phyloP scores from a whole-genome alignment of 2,797 vertebrate genomes.

The Monodelphis domestica region DNA sequence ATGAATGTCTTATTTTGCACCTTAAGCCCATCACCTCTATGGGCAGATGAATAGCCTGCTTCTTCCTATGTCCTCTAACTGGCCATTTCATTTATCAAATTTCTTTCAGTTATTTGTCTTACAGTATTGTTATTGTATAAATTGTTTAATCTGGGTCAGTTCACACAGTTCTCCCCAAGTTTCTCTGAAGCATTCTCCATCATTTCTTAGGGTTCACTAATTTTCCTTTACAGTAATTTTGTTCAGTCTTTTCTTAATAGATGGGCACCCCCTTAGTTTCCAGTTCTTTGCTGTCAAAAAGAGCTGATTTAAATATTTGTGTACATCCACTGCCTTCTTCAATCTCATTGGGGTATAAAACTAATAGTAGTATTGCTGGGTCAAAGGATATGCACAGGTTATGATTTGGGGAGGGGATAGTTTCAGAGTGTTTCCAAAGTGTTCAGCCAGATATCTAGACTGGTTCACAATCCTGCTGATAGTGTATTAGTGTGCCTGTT shows the following conservation, averaged over 20 bases:
- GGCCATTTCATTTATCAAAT: neutral
- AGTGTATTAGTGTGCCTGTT: neutral
- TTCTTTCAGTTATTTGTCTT: neutral
- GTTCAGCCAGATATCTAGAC: neutral
- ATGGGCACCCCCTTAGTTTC: neutral
- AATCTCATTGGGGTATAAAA: neutral
- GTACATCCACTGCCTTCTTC: neutral
- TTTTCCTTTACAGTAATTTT: neutral
- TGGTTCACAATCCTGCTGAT: neutral
- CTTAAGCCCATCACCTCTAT: neutral
- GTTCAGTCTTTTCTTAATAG: neutral
- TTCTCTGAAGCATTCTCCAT: neutral
- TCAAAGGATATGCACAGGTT: neutral
- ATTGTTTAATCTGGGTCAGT: neutral
- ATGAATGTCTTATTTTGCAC: neutral
- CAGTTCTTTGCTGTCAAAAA: neutral
- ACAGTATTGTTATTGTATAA: neutral
- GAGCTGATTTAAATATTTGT: neutral
- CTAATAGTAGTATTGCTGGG: neutral
- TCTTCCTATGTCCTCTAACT: neutral
- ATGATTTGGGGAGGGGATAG: neutral
- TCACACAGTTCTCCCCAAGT: neutral
- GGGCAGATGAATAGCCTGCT: neutral
- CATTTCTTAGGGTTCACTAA: neutral
- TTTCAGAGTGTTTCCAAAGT: neutral